Base-by-base conservation (phyloP, 1,140 invertebrate genomes). In the Monomorium pharaonis region DNA sequence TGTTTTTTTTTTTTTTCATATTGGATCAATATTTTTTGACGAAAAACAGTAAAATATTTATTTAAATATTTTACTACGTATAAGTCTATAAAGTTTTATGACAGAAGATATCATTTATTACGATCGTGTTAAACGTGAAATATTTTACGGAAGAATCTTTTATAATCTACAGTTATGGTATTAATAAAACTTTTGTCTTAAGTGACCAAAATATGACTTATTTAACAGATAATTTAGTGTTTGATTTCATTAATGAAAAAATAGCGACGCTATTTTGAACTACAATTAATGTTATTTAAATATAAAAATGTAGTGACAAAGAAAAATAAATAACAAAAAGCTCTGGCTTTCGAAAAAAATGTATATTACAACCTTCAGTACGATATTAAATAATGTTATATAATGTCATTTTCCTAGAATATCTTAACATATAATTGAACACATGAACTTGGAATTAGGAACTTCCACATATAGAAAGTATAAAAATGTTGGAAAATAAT, bases 11-110 rank as follows among this genome's bases (percentile, higher is more conserved):
- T 77, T 88, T 86, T 87, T 89, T 75, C 86, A 88, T 84, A 88
- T 90, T 85, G 14, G 3, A 90, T 92, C 74, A 92, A 67, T 70
- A 54, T 42, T 27, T 69, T 90, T 70, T 88, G 30, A 86, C 85
- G 67, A 54, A 84, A 67, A 92, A 91, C 67, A 90, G 91, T 91
- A 89, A 90, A 91, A 9, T 89, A 87, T 91, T 88, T 88, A 77
- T 49, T 86, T 86, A 77, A 86, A 70, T 67, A 86, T 81, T 58
- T 81, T 65, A 14, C 9, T 65, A 58, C 12, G 9, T 63, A 9
- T 37, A 16, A 27, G 30, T 18, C 4, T 81, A 76, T 24, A 56
- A 83, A 47, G 44, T 37, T 54, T 24, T 69, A 74, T 47, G 14
- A 78, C 62, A 51, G 44, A 4, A 65, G 42, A 78, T 87, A 70